phyloP scores from a whole-genome alignment of 1,140 invertebrate genomes.

The Camponotus vicinus region DNA sequence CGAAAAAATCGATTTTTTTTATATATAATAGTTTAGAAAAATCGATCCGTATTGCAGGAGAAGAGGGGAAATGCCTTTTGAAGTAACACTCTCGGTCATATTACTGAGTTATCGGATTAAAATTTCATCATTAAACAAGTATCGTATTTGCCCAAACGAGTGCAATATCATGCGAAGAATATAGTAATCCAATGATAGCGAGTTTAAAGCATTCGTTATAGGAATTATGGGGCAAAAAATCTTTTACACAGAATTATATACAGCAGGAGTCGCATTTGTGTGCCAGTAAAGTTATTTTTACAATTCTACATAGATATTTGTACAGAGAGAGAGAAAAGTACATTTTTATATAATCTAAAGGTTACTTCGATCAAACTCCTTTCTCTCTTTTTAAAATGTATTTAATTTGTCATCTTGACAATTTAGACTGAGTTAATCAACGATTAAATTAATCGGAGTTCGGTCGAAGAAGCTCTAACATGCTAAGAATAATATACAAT shows the following conservation, averaged over 20 bases:
- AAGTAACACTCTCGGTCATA: constrained; percentile 38
- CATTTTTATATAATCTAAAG: constrained; percentile 17
- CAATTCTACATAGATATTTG: constrained; percentile 21
- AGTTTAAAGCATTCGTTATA: not conserved
- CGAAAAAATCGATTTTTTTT: constrained; percentile 8
- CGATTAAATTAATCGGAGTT: no score
- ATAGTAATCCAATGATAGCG: constrained; percentile 64
- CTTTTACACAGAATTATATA: constrained; percentile 49
- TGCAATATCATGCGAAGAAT: constrained; percentile 43
- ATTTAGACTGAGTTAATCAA: no score
- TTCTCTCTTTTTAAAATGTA: no score
- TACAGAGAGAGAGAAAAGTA: not conserved
- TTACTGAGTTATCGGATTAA: constrained; percentile 32
- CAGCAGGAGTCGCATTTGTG: not conserved
- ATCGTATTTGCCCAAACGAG: constrained; percentile 10
- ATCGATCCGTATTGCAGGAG: not conserved
- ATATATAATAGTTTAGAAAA: not conserved
- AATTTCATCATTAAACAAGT: constrained; percentile 35
- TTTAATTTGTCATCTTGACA: no score
- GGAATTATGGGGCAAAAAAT: not conserved
- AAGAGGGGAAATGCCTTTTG: not conserved
- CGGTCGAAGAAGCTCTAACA: no score
- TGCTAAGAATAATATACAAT: not conserved
- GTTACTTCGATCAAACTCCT: no score
- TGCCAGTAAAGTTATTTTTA: constrained; percentile 17